Conservation (phyloP, 1,140 invertebrate species). For the Oppia nitens region DNA sequence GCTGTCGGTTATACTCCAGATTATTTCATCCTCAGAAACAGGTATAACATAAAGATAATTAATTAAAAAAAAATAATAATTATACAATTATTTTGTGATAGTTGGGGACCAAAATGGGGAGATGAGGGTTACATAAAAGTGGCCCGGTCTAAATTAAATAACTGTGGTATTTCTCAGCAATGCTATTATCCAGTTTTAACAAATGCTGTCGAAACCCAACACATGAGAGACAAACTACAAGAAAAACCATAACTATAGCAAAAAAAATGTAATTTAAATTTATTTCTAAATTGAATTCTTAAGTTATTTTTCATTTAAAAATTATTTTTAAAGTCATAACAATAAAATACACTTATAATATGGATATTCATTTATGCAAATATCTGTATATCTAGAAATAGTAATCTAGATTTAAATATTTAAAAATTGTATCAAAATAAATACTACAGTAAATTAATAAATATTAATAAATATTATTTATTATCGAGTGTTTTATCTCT, state of each 20-base stretch:
- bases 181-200: conserved; percentile 30
- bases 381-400: no score
- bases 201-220: not conserved
- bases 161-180: conserved; percentile 67
- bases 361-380: no score
- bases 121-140: conserved; percentile 73
- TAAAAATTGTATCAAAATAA: no score
- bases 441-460: no score
- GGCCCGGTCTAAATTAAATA: conserved; percentile 63
- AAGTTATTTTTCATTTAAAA: not conserved
- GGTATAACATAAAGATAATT: not conserved
- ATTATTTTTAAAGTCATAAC: not conserved
- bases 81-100: no score
- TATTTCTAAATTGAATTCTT: not conserved
- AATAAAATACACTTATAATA: not conserved
- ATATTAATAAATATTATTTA: not conserved
- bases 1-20: conserved; percentile 30
- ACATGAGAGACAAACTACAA: not conserved
- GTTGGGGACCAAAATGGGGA: conserved; percentile 68
- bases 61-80: no score
- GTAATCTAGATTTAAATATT: no score
- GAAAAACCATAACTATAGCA: not conserved
- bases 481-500: conserved; percentile 74
- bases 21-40: conserved; percentile 1
- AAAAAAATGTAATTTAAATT: not conserved